Evolutionary conservation across 64 coral and sea anemone species (phyloP), one percentile per base, ranked within the genome.

Genomic region (Orbicella faveolata): DNA sequence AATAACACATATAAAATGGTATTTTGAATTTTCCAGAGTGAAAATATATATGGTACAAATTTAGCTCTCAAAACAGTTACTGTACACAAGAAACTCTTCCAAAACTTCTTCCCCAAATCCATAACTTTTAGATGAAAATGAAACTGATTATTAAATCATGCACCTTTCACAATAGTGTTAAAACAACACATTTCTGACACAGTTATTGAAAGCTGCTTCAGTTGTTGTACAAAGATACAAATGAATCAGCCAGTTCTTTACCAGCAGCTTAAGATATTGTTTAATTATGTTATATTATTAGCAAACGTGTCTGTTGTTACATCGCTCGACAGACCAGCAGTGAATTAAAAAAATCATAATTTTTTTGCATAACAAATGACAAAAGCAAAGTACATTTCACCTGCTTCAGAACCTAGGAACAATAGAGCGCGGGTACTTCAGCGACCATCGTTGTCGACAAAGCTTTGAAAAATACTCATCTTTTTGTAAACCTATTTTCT

Each of bases 311-410:
- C 4, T 34, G 23, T 25, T 16, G 52, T 34, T 79, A 26, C n/a
- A 52, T 25, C 51, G 20, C 25, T 25, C 52, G 52, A 9, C 25
- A 55, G n/a, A 48, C 52, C 20, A 57, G 37, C 20, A 78, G 52
- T 59, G 25, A 59, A 55, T 79, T 57, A 25, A 23, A 79, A 79
- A 79, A 79, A 30, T 61, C 5, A 48, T 48, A 48, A 48, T 59
- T 79, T 79, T 76, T 79, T 79, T 70, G 77, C 77, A 79, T 79
- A 79, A 57, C 9, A 57, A 57, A 79, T 79, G 52, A 79, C 21
- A 23, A 70, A 55, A 57, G 25, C 18, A 16, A 12, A 11, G 77
- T 57, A 34, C 2, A 79, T 57, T 79, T 79, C 77, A 79, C 77
- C 77, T 79, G 77, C 30, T 48, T 79, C 77, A 52, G 44, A 79